Percentiles rank a stretch among this genome's conserved stretches.
phyloP scores from a whole-genome alignment of 2,888 invertebrate species.

The Lamellibrachia columna region DNA sequence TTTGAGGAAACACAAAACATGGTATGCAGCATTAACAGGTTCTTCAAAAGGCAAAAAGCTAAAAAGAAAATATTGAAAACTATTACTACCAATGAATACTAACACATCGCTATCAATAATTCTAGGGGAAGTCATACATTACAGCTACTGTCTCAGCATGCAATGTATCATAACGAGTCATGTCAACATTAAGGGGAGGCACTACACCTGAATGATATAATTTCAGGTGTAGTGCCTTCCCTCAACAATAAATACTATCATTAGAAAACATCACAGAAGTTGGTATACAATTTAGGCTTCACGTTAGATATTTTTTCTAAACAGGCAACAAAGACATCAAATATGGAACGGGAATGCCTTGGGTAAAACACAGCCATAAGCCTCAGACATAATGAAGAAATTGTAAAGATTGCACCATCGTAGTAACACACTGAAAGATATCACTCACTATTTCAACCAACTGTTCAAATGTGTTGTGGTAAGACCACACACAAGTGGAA shows the following conservation, averaged over 20 bases:
- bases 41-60: not conserved
- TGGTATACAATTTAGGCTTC: not conserved
- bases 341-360: not conserved
- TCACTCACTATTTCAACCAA: constrained; percentile 16
- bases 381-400: constrained; percentile 2
- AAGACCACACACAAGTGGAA: not conserved
- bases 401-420: not conserved
- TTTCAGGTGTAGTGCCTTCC: too few relatives aligned
- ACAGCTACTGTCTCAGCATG: not conserved
- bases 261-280: not conserved
- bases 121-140: not conserved
- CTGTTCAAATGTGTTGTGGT: not conserved
- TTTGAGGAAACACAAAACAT: not conserved
- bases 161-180: not conserved
- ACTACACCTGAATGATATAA: too few relatives aligned
- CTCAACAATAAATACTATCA: not conserved
- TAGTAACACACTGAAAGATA: not conserved
- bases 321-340: not conserved
- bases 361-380: not conserved
- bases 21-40: not conserved
- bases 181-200: too few relatives aligned
- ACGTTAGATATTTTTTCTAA: not conserved
- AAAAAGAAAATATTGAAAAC: not conserved
- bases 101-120: not conserved
- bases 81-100: not conserved